phyloP scores from a whole-genome alignment of 1,140 invertebrate species.

The Leptonema lineaticorne region DNA sequence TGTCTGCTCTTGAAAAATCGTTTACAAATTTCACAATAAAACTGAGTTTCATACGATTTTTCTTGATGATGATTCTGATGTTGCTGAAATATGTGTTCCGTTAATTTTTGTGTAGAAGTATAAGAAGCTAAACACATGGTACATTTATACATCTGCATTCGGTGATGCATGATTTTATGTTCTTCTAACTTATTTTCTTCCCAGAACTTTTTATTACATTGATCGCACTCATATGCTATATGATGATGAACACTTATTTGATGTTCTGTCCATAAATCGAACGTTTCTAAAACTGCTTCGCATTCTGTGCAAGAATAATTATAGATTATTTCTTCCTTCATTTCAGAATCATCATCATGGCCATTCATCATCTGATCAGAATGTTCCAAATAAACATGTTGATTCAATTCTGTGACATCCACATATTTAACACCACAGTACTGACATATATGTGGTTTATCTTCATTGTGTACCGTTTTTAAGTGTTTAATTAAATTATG shows the following conservation, averaged over 20 bases:
- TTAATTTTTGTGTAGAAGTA: constrained; percentile 58
- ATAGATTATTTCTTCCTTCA: constrained; percentile 54
- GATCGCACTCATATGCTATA: constrained; percentile 59
- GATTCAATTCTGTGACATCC: constrained; percentile 52
- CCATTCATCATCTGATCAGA: constrained; percentile 43
- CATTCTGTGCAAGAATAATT: constrained; percentile 61
- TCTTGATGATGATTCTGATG: constrained; percentile 41
- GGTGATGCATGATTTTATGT: constrained; percentile 66
- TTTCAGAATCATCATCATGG: constrained; percentile 33
- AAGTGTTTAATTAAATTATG: constrained; percentile 60
- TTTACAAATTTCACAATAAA: constrained; percentile 55
- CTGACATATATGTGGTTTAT: constrained; percentile 53
- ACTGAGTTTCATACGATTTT: constrained; percentile 45
- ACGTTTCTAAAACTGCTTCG: constrained; percentile 56
- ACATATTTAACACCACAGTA: constrained; percentile 54
- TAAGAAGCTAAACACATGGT: constrained; percentile 62
- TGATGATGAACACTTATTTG: constrained; percentile 56
- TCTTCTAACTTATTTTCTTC: constrained; percentile 61
- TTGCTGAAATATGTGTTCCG: constrained; percentile 58
- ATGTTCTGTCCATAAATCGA: constrained; percentile 58
- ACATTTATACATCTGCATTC: constrained; percentile 66
- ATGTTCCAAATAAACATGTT: constrained; percentile 54
- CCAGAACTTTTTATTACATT: constrained; percentile 63
- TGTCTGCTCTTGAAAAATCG: constrained; percentile 55
- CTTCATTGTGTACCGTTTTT: constrained; percentile 53